A percentile compares a stretch with the other conserved stretches of the same genome.
Evolutionary conservation across 2,797 vertebrate genomes (phyloP).

Genomic region (Merluccius polli): DNA sequence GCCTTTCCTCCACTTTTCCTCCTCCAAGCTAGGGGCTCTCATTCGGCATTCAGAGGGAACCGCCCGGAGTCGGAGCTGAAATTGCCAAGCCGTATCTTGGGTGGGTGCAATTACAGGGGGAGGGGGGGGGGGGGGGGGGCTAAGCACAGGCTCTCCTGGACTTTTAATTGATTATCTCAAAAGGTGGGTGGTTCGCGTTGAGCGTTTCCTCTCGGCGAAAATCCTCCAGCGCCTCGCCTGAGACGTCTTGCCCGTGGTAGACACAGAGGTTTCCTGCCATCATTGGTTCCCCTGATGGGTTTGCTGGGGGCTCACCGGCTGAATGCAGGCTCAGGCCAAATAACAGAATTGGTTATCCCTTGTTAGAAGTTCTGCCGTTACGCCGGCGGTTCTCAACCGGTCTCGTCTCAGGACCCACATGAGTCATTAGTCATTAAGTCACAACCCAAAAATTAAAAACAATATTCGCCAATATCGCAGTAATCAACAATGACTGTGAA

Average conservation of each 20-base stretch:
- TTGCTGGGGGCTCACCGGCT: no score
- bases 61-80: background rate
- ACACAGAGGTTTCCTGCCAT: conserved; percentile 44
- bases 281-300: conserved; percentile 35
- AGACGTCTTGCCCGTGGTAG: conserved; percentile 39
- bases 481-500: no score
- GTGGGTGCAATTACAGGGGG: conserved; percentile 33
- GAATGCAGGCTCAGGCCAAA: no score
- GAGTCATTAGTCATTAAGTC: no score
- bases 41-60: background rate
- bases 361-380: no score
- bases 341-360: no score
- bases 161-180: conserved; percentile 38
- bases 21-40: background rate
- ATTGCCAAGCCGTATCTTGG: background rate
- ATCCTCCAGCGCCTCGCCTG: conserved; percentile 40
- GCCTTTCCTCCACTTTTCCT: conserved; percentile 13
- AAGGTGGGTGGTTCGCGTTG: conserved; percentile 60
- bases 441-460: no score
- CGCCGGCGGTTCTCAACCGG: no score
- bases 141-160: conserved; percentile 34
- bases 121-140: no score
- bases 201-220: conserved; percentile 51
- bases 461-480: no score
- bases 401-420: no score